A percentile compares a stretch with the other conserved stretches of the same genome.
Conservation (phyloP, 2,888 invertebrate genomes). For the Leucozona laternaria region DNA sequence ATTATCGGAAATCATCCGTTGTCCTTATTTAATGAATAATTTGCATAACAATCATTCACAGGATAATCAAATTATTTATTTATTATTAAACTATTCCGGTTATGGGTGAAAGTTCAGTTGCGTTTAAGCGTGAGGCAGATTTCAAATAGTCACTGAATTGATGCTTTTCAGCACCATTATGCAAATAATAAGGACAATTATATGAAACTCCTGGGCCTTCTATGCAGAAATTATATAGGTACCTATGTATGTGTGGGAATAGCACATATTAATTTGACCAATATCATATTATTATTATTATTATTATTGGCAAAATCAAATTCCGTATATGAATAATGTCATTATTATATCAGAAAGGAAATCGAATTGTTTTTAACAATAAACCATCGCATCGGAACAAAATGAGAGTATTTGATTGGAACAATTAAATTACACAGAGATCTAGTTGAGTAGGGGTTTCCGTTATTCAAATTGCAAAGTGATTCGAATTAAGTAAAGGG, state of each 20-base stretch:
- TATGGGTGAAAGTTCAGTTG: constrained; percentile 23
- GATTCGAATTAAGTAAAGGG: not conserved
- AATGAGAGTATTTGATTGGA: constrained; percentile 48
- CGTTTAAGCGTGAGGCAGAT: not conserved
- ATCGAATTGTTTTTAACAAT: constrained; percentile 59
- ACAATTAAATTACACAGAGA: constrained; percentile 55
- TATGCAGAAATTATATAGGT: constrained; percentile 1
- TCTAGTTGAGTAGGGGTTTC: constrained; percentile 23
- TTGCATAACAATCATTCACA: constrained; percentile 67
- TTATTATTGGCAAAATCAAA: constrained; percentile 28
- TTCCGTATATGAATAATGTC: constrained; percentile 49
- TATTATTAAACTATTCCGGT: constrained; percentile 3
- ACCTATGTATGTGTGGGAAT: not conserved
- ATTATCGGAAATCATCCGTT: constrained; percentile 68
- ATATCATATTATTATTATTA: constrained; percentile 23
- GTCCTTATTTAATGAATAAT: constrained; percentile 64
- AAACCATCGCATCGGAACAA: constrained; percentile 17
- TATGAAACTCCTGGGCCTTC: constrained; percentile 31
- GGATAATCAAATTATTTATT: constrained; percentile 66
- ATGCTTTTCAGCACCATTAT: constrained; percentile 42
- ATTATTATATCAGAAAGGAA: constrained; percentile 50
- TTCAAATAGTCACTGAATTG: not conserved
- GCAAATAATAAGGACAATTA: constrained; percentile 57
- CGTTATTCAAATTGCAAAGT: too few relatives aligned
- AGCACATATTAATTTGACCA: constrained; percentile 31